Conservation (phyloP, 2,113 vertebrate species). For the Pimephales promelas region DNA sequence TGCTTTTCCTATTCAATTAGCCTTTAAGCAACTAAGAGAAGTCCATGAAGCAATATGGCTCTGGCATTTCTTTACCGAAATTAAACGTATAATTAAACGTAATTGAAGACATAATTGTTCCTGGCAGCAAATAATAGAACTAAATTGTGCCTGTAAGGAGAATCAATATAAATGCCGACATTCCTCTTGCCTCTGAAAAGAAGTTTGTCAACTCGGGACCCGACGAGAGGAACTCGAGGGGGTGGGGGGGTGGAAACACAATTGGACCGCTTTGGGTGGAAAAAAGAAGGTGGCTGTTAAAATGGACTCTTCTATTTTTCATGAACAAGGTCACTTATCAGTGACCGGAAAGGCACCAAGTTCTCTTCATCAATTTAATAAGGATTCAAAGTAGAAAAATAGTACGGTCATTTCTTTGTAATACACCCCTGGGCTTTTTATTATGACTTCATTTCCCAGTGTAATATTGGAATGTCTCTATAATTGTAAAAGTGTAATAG, state of each 20-base stretch:
- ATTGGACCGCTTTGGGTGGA: conserved; percentile 56
- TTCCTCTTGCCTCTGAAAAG: conserved; percentile 35
- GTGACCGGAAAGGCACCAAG: conserved; percentile 88
- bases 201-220: conserved; percentile 49
- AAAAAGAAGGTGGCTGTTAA: conserved; percentile 61
- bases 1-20: conserved; percentile 72
- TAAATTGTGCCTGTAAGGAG: conserved; percentile 63
- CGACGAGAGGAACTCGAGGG: conserved; percentile 38
- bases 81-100: conserved; percentile 73
- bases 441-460: conserved; percentile 99
- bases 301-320: conserved; percentile 73
- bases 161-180: conserved; percentile 58
- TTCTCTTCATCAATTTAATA: conserved; percentile 92
- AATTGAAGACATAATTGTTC: conserved; percentile 72
- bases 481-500: conserved; percentile 99
- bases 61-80: conserved; percentile 71
- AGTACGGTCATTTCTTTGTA: conserved; percentile 97
- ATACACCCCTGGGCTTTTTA: conserved; percentile 99
- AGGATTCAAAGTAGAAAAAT: conserved; percentile 93
- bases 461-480: conserved; percentile 99
- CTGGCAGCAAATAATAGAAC: conserved; percentile 66
- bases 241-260: conserved; percentile 10
- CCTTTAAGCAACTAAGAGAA: conserved; percentile 63
- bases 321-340: conserved; percentile 93
- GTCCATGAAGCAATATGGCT: conserved; percentile 60